A percentile compares a stretch with the other conserved stretches of the same genome.
Conservation (phyloP, 2,888 invertebrate genomes). For the Phaedon cochleariae region DNA sequence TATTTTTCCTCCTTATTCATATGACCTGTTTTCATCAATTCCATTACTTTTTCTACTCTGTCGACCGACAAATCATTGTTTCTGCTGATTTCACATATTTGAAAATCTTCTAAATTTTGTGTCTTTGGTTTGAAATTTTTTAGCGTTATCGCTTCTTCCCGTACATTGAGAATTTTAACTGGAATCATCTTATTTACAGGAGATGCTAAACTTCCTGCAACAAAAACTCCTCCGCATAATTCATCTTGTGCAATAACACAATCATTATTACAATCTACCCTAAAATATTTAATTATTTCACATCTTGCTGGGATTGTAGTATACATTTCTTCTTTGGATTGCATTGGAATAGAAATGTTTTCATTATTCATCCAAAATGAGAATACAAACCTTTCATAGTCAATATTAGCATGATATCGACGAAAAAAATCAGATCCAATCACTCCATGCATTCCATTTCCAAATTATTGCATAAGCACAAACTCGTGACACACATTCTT, state of each 20-base stretch:
- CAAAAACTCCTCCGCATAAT: neutral
- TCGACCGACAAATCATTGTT: neutral
- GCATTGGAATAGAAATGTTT: too few species aligned
- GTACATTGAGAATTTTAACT: neutral
- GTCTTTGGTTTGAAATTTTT: too few species aligned
- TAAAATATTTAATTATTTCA: too few species aligned
- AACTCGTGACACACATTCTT: slow-evolving; percentile 10
- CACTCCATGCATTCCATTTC: slow-evolving; percentile 10
- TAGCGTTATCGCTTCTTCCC: neutral
- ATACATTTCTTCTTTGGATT: neutral
- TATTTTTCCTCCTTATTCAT: slow-evolving; percentile 23
- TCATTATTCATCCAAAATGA: neutral
- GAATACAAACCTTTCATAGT: slow-evolving; percentile 16
- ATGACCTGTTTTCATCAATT: neutral
- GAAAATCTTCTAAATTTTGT: too few species aligned
- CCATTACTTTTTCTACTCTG: neutral
- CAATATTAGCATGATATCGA: slow-evolving; percentile 12
- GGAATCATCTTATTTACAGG: neutral
- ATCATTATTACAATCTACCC: too few species aligned
- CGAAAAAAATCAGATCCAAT: slow-evolving; percentile 21
- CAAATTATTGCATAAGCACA: neutral
- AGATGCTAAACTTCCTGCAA: neutral
- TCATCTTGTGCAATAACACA: neutral
- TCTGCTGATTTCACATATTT: neutral
- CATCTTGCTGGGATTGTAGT: too few species aligned